phyloP scores from a whole-genome alignment of 2,113 vertebrate genomes.

The Hypomesus transpacificus region DNA sequence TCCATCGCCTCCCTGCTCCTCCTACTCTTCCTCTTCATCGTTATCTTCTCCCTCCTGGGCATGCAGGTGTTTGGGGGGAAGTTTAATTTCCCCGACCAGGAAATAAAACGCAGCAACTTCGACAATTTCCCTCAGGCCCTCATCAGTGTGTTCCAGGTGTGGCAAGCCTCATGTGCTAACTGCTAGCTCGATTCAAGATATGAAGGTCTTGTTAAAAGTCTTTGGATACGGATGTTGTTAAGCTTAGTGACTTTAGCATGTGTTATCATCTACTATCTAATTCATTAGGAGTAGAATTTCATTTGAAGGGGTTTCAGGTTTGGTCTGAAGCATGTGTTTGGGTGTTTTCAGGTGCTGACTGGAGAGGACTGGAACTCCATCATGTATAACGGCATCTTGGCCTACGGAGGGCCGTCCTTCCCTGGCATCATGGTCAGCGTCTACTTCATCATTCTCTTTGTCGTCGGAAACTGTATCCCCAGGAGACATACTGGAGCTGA shows the following conservation, averaged over 20 bases:
- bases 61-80: slow-evolving; percentile 98
- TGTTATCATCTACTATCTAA: too few relatives aligned
- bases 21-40: slow-evolving; percentile 94
- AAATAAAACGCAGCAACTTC: slow-evolving; percentile 87
- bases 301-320: not conserved
- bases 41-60: slow-evolving; percentile 92
- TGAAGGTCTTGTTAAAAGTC: too few relatives aligned
- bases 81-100: slow-evolving; percentile 84
- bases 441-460: slow-evolving; percentile 91
- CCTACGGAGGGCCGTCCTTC: slow-evolving; percentile 85
- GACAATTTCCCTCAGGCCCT: slow-evolving; percentile 96
- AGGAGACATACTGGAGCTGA: not conserved
- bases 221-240: too few relatives aligned
- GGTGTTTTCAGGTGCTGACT: slow-evolving; percentile 79
- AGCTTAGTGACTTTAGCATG: too few relatives aligned
- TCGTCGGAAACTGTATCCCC: slow-evolving; percentile 97
- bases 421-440: slow-evolving; percentile 90
- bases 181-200: too few relatives aligned
- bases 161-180: not conserved
- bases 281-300: too few relatives aligned
- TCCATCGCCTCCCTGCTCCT: slow-evolving; percentile 95
- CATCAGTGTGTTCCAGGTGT: slow-evolving; percentile 97
- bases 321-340: not conserved
- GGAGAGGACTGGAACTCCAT: slow-evolving; percentile 94
- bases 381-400: slow-evolving; percentile 95